Percentiles rank a stretch among this genome's conserved stretches.
These are phyloP conservation scores for Pseudochromis fuscus DNA, from an alignment of 2,797 vertebrate genomes.

Conservation along the genomic window DNA sequence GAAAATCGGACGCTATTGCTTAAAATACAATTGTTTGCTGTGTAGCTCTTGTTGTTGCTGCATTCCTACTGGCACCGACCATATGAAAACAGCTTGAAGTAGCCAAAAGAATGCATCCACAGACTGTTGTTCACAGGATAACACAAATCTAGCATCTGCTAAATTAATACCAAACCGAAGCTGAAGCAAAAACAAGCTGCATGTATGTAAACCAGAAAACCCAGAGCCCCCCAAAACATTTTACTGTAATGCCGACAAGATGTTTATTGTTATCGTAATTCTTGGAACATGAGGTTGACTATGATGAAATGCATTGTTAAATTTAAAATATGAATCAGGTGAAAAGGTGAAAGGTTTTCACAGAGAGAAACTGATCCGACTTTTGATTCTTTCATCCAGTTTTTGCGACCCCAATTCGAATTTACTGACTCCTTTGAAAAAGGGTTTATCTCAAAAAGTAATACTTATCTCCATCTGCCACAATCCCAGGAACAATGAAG, in stretches of 20 bases:
- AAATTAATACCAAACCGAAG: background rate
- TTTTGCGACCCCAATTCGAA: conserved; percentile 32
- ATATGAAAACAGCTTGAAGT: background rate
- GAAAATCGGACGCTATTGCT: background rate
- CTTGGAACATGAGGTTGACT: background rate
- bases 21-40: background rate
- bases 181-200: background rate
- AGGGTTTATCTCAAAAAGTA: conserved; percentile 54
- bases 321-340: conserved; percentile 40
- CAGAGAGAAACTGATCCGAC: conserved; percentile 1
- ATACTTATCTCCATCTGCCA: conserved; percentile 40
- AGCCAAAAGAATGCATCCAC: background rate
- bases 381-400: conserved; percentile 48
- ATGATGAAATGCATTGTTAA: conserved; percentile 16
- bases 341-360: conserved; percentile 54
- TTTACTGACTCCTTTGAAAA: conserved; percentile 59
- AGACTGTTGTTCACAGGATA: background rate
- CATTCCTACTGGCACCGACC: background rate
- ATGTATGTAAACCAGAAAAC: background rate
- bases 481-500: conserved; percentile 47
- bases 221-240: background rate
- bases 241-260: conserved; percentile 3
- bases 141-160: background rate
- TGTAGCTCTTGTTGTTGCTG: background rate
- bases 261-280: conserved; percentile 5